Base-by-base conservation (phyloP, 2,888 invertebrate genomes). In the Synanthedon andrenaeformis region DNA sequence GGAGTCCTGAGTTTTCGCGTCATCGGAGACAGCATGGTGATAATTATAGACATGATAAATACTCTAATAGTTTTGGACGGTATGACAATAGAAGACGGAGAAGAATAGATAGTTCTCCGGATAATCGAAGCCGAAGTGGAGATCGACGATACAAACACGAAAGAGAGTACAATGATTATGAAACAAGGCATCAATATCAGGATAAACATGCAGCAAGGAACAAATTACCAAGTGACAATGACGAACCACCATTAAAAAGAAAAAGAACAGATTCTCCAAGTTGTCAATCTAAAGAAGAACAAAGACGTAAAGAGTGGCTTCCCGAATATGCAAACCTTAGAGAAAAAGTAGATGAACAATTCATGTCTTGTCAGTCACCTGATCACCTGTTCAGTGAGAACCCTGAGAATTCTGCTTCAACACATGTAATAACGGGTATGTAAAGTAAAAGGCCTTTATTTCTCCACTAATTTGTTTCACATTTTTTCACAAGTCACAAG, bases 321-420 rank as follows among this genome's bases (percentile, higher is more conserved):
- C 17, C 17, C 19, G 17, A 19, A 17, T 49, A 6, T 19, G 3
- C 13, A 49, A 23, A 17, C 5, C 4, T 12, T 17, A 49, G 49
- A 12, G 23, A 19, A 23, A 17, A 17, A 17, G 23, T 3, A 49
- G 49, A 49, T 48, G 54, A 61, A 41, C 65, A 72, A 10, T 55
- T 57, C 48, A 60, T 62, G 19, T 74, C 78, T 52, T 82, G 82
- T 53, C 79, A 79, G 60, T 84, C 85, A 5, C 85, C 85, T 51
- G 85, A 84, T 63, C 70, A 71, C 58, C n/a, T 49, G 55, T 62
- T 53, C 51, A 69, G 52, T 48, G 63, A 65, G 14, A 14, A 54
- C 19, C 42, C 59, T 48, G 63, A 65, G 14, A 14, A 51, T 35
- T 48, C 59, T 56, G 51, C 51, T 51, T 11, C 56, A 51, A 45